These are phyloP conservation scores for Marcusenius ussheri DNA, from an alignment of 2,113 vertebrate species.

Conservation along the genomic window DNA sequence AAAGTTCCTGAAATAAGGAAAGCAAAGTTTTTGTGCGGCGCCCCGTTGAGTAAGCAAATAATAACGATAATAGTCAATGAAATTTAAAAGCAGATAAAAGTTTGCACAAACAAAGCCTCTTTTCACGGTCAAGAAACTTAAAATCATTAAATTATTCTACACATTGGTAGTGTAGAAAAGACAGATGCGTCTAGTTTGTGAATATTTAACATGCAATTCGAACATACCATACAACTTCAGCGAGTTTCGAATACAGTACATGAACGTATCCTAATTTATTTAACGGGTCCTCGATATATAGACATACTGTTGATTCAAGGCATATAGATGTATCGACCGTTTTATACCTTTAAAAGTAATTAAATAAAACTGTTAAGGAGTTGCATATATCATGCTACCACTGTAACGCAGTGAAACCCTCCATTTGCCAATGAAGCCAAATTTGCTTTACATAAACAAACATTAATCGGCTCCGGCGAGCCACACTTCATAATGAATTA, in stretches of 20 bases:
- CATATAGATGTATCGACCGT: neutral
- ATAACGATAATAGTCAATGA: neutral
- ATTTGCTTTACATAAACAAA: conserved; percentile 75
- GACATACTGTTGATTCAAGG: neutral
- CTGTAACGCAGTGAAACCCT: conserved; percentile 60
- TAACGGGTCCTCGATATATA: neutral
- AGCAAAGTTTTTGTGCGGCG: neutral
- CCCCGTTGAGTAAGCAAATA: neutral
- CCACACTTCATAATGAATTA: conserved; percentile 84
- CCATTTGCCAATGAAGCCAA: conserved; percentile 78
- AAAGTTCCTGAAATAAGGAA: neutral
- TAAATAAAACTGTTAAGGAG: conserved; percentile 91
- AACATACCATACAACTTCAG: neutral
- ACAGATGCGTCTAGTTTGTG: neutral
- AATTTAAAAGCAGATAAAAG: neutral
- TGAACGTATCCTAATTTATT: neutral
- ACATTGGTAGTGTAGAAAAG: neutral
- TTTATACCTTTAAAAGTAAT: conserved; percentile 65
- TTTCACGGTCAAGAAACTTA: neutral
- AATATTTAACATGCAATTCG: neutral
- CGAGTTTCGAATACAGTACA: neutral
- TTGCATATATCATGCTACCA: conserved; percentile 75
- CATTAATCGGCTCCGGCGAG: conserved; percentile 68
- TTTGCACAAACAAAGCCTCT: neutral
- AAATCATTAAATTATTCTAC: neutral